phyloP scores from a whole-genome alignment of 2,797 vertebrate species.

The Eurystomus glaucurus region DNA sequence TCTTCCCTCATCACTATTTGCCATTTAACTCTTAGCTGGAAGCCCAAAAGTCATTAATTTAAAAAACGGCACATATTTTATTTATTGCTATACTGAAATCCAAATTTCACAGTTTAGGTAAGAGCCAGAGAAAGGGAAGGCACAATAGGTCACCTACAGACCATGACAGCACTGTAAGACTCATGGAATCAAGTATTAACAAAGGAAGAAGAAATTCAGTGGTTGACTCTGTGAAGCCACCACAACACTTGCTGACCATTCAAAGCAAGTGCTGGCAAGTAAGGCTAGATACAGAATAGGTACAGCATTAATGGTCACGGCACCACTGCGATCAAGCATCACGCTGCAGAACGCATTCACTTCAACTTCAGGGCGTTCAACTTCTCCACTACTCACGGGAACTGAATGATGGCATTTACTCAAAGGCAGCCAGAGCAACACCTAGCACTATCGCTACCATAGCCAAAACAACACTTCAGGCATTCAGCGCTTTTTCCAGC shows the following conservation, averaged over 20 bases:
- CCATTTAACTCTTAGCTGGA: neutral
- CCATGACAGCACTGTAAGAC: neutral
- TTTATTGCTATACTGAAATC: neutral
- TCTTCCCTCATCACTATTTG: neutral
- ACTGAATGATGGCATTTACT: too few species aligned
- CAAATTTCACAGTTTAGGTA: neutral
- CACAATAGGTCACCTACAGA: neutral
- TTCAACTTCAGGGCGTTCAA: neutral
- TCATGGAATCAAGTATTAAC: neutral
- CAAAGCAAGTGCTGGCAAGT: neutral
- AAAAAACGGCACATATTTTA: neutral
- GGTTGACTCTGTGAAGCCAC: neutral
- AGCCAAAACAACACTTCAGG: neutral
- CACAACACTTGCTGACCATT: neutral
- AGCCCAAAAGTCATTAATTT: neutral
- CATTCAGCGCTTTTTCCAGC: neutral
- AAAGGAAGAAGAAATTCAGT: accelerated
- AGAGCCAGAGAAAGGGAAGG: neutral
- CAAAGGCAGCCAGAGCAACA: neutral
- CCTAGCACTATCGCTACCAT: accelerated
- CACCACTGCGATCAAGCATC: accelerated
- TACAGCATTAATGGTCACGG: accelerated
- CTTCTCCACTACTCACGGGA: neutral
- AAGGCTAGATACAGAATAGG: neutral
- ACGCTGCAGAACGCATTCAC: too few species aligned